Evolutionary conservation across 2,888 invertebrate species (phyloP), one percentile per base, ranked within the genome.

Genomic region (Labia minor): DNA sequence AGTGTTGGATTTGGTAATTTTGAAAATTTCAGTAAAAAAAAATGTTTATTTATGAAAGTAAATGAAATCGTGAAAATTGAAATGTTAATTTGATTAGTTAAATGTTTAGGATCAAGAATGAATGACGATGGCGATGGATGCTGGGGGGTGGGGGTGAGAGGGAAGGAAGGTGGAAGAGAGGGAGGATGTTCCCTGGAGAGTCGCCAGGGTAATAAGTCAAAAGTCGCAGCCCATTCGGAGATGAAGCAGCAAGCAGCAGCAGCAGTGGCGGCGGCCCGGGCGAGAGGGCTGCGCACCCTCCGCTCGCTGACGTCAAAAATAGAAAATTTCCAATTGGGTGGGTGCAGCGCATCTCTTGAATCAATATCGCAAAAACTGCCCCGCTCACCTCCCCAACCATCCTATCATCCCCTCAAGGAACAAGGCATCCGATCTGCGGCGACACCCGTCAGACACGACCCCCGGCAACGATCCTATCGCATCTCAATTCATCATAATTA

Each of bases 261-360:
- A 49, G 16, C 16, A 14, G 16, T 14, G 2, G 49, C 6, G 16
- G 49, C 14, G 4, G 3, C 49, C 49, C 49, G 49, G 49, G 49
- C 49, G 49, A 49, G 49, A 49, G 49, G 49, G 49, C 49, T 49
- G 49, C 49, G 49, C 49, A 16, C 49, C 49, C 16, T 49, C 49
- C 49, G 16, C 49, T 49, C 49, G 49, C n/a, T 49, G 49, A 49
- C 49, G 49, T 49, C 49, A 49, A 49, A 49, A 49, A 49, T 49
- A 49, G 49, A 49, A 49, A 49, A 49, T 49, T 49, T 49, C 49
- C 49, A 49, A 49, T 49, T 49, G 49, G 49, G 49, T 49, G 49
- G 49, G 49, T 49, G 49, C 14, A 49, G 49, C 49, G 49, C 49
- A 49, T 49, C 49, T 49, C 49, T 49, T 49, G 49, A 49, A 49